Conservation (phyloP, 2,113 vertebrate genomes). For the Eptesicus fuscus region DNA sequence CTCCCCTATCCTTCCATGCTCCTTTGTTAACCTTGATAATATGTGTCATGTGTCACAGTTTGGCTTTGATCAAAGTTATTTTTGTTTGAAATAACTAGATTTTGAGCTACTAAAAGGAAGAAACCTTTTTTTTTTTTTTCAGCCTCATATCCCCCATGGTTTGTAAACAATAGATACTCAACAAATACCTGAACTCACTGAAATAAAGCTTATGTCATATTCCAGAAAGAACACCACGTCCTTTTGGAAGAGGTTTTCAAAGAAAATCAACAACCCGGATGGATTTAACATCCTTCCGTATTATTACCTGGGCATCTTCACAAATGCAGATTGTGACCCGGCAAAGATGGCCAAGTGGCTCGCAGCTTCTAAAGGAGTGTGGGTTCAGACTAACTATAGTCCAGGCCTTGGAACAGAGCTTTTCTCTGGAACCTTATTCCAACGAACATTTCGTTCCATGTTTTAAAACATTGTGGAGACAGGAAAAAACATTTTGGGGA, state of each 20-base stretch:
- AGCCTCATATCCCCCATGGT: not conserved
- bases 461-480: not conserved
- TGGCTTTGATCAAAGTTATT: not conserved
- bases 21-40: not conserved
- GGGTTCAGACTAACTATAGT: not conserved
- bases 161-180: constrained; percentile 9
- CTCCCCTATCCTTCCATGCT: not conserved
- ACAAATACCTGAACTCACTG: constrained; percentile 6
- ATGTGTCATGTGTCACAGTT: not conserved
- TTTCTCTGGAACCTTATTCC: constrained; percentile 26
- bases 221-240: constrained; percentile 39
- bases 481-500: constrained; percentile 11
- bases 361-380: not conserved
- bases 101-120: not conserved
- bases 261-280: constrained; percentile 57
- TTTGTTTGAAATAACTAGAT: constrained; percentile 2
- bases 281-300: constrained; percentile 52
- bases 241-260: constrained; percentile 45
- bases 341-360: constrained; percentile 6
- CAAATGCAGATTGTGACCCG: constrained; percentile 39
- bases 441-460: constrained; percentile 29
- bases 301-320: constrained; percentile 45
- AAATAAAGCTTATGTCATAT: constrained; percentile 11
- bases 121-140: not conserved
- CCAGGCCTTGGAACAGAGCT: constrained; percentile 32